Evolutionary conservation across 2,888 invertebrate species (phyloP).

Genomic region (Dryococelus australis): DNA sequence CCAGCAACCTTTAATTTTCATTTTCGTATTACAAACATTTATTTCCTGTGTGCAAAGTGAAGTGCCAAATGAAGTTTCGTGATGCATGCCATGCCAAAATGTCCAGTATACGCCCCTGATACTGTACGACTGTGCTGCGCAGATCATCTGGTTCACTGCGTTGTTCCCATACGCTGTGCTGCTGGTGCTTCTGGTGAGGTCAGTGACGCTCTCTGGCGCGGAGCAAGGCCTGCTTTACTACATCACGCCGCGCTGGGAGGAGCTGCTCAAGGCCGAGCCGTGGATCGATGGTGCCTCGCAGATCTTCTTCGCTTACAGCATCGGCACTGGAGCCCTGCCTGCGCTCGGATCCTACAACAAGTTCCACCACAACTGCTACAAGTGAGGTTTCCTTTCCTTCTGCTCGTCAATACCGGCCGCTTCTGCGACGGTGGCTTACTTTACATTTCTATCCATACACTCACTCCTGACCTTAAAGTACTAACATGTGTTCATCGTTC

Average conservation of each 20-base stretch:
- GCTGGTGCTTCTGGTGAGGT: constrained; percentile 69
- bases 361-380: constrained; percentile 78
- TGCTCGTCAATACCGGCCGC: too few relatives aligned
- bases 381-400: constrained; percentile 58
- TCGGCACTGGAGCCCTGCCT: constrained; percentile 77
- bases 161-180: constrained; percentile 77
- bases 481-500: too few relatives aligned
- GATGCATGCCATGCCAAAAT: too few relatives aligned
- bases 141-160: constrained; percentile 81
- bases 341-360: constrained; percentile 79
- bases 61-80: too few relatives aligned
- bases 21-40: too few relatives aligned
- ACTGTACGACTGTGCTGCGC: constrained; percentile 4
- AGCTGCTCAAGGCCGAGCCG: constrained; percentile 62
- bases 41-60: too few relatives aligned
- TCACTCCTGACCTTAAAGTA: too few relatives aligned
- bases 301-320: constrained; percentile 80
- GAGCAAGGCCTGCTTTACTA: constrained; percentile 70
- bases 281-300: constrained; percentile 83
- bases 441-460: too few relatives aligned
- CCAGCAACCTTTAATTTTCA: too few relatives aligned
- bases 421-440: too few relatives aligned
- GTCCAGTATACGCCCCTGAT: too few relatives aligned
- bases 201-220: constrained; percentile 73
- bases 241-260: constrained; percentile 68